A percentile compares a stretch with the other conserved stretches of the same genome.
Evolutionary conservation across 1,140 invertebrate species (phyloP).

Genomic region (Sipha flava): DNA sequence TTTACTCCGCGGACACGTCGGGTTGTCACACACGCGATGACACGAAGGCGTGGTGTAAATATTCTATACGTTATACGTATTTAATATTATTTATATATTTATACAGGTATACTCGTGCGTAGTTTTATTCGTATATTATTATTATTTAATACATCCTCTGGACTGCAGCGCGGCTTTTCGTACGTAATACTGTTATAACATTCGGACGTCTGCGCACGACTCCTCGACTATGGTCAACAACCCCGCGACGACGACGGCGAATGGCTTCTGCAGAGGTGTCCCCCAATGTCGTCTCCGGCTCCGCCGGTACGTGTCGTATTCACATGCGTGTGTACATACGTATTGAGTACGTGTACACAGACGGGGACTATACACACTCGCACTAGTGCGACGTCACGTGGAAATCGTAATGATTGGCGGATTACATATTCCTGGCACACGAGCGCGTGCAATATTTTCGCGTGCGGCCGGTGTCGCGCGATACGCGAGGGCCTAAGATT

Average conservation of each 20-base stretch:
- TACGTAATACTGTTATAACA: background rate
- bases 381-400: background rate
- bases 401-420: background rate
- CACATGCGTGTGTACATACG: no score
- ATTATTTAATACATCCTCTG: no score
- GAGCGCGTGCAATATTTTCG: no score
- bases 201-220: background rate
- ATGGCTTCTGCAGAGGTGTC: background rate
- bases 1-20: background rate
- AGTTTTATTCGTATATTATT: background rate
- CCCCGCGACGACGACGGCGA: background rate
- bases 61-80: background rate
- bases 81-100: background rate
- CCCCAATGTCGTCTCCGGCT: background rate
- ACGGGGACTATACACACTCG: background rate
- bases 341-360: background rate
- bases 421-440: background rate
- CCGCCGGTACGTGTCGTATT: no score
- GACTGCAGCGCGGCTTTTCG: background rate
- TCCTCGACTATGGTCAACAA: conserved; percentile 6
- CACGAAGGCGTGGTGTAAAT: conserved; percentile 15
- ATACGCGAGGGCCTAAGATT: no score
- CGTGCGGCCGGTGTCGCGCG: no score
- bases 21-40: background rate
- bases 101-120: background rate